A percentile compares a stretch with the other conserved stretches of the same genome.
Conservation (phyloP, 2,888 invertebrate genomes). For the Drosophila neotestacea region DNA sequence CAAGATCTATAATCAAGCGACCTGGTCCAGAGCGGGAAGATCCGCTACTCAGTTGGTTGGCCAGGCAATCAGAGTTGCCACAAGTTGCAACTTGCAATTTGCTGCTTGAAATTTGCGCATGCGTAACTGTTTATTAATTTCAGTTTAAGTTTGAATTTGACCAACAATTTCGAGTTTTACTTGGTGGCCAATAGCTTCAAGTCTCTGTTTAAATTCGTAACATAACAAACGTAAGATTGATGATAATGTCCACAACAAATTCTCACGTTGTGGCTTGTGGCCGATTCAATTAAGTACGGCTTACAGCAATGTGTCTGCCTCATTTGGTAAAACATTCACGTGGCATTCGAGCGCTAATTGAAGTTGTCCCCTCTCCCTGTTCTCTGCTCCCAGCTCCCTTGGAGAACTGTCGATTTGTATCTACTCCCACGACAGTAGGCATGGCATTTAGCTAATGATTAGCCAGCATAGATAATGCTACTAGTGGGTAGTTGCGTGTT, state of each 20-base stretch:
- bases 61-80: conserved; percentile 45
- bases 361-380: not conserved
- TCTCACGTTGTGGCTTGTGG: conserved; percentile 67
- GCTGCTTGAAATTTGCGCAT: conserved; percentile 64
- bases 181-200: not conserved
- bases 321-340: conserved; percentile 61
- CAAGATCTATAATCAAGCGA: conserved; percentile 64
- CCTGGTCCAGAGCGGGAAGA: conserved; percentile 25
- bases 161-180: conserved; percentile 6
- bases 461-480: conserved; percentile 61
- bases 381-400: not conserved
- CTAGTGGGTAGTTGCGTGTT: conserved; percentile 61
- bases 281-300: conserved; percentile 73
- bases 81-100: conserved; percentile 54
- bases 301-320: conserved; percentile 44
- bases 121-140: conserved; percentile 80
- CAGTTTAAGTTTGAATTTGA: conserved; percentile 33
- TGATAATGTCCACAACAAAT: conserved; percentile 52
- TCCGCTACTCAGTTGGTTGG: conserved; percentile 12
- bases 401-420: conserved; percentile 48
- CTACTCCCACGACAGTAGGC: conserved; percentile 65
- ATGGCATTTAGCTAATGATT: conserved; percentile 71
- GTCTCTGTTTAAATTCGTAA: conserved; percentile 41
- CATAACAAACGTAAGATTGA: conserved; percentile 48
- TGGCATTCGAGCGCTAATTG: conserved; percentile 70